Conservation (phyloP, 2,888 invertebrate genomes). For the Drosophila pseudotalamancana region DNA sequence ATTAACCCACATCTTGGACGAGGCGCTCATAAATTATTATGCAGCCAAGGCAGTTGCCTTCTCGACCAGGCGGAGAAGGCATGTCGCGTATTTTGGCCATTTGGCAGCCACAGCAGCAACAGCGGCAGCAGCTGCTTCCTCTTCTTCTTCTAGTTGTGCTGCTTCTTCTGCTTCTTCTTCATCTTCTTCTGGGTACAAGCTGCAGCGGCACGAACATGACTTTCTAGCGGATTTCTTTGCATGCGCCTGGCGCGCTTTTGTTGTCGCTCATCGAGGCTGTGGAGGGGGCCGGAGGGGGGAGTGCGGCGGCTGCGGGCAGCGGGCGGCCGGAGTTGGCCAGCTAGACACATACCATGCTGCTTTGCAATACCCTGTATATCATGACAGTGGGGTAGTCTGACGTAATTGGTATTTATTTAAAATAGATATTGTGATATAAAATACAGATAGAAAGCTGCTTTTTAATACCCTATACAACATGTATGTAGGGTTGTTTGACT, state of each 20-base stretch:
- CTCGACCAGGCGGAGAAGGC: conserved; percentile 24
- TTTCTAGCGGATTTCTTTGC: conserved; percentile 80
- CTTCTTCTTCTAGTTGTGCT: conserved; percentile 19
- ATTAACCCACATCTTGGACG: conserved; percentile 85
- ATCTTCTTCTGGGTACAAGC: conserved; percentile 36
- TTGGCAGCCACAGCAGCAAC: conserved; percentile 37
- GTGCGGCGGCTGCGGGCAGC: conserved; percentile 13
- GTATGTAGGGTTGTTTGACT: too few relatives aligned
- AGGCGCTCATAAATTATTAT: conserved; percentile 84
- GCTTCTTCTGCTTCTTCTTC: conserved; percentile 22
- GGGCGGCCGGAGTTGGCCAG: neutral
- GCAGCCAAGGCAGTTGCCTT: conserved; percentile 58
- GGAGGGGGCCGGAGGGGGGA: conserved; percentile 1
- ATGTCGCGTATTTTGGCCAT: conserved; percentile 58
- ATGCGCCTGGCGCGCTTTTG: conserved; percentile 71
- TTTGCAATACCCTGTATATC: conserved; percentile 5
- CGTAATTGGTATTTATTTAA: too few relatives aligned
- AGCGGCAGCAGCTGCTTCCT: conserved; percentile 20
- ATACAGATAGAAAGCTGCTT: too few relatives aligned
- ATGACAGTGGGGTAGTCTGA: too few relatives aligned
- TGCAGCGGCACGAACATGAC: conserved; percentile 72
- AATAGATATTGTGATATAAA: too few relatives aligned
- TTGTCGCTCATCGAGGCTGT: conserved; percentile 42
- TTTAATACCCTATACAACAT: too few relatives aligned
- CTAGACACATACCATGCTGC: conserved; percentile 46